Base-by-base conservation (phyloP, 2,797 vertebrate genomes). In the Bovichtus variegatus region DNA sequence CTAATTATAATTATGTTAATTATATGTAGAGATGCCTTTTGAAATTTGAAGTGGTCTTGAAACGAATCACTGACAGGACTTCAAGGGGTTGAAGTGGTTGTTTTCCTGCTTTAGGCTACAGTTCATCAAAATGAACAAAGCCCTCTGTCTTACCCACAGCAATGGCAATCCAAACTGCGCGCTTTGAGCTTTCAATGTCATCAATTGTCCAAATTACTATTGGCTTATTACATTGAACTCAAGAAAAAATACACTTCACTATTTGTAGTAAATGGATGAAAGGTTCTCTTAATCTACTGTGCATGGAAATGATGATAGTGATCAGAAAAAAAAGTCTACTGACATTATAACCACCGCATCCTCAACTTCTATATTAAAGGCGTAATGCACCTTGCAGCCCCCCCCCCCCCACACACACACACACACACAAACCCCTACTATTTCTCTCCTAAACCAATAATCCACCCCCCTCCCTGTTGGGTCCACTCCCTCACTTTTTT, bases 401-500 rank as follows among this genome's bases (percentile, higher is more conserved):
- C 66, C 9, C 6, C 54, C 68, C 36, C 58, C 19, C 40, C 40
- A n/a, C 59, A 6, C n/a, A n/a, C n/a, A n/a, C n/a, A n/a, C n/a
- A n/a, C n/a, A 11, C 27, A 58, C 21, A 63, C 67, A 85, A 85
- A 70, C 50, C 81, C 85, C 10, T 31, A 13, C 71, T 71, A 65
- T 86, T 86, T 81, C 69, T 68, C 65, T 59, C 51, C 83, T 90
- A 90, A 92, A 93, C 89, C 90, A 87, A 77, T 93, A 93, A 93
- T 93, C 91, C 90, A 43, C 31, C 81, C 40, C 70, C 60, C 65
- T 80, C 73, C 89, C 86, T 71, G 71, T 62, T 64, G 82, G 84
- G 84, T 85, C 86, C 82, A 78, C 77, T 85, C 75, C 57, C 79
- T 87, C 75, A 59, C 73, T 85, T 82, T 78, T 89, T 94, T 95